phyloP scores from a whole-genome alignment of 1,140 invertebrate genomes.

The Armadillidium nasatum region DNA sequence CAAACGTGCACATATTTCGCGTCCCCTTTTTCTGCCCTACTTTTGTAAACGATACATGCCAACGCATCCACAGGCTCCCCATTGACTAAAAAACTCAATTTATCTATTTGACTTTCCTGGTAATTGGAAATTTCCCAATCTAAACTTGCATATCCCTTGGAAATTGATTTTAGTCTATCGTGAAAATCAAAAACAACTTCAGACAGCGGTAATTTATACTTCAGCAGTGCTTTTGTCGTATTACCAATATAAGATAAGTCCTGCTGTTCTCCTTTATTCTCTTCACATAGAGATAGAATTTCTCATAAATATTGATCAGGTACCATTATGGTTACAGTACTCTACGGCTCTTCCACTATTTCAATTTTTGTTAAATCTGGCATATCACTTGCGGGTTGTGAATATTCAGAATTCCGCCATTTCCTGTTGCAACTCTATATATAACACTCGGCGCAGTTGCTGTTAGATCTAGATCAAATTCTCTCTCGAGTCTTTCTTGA shows the following conservation, averaged over 20 bases:
- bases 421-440: no score
- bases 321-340: no score
- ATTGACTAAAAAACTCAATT: background rate
- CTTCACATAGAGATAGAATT: no score
- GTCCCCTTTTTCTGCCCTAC: background rate
- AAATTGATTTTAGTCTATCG: constrained; percentile 9
- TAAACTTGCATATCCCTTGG: background rate
- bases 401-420: no score
- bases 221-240: background rate
- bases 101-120: background rate
- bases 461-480: constrained; percentile 29
- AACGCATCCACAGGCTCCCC: background rate
- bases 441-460: constrained; percentile 30
- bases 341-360: no score
- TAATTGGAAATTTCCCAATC: background rate
- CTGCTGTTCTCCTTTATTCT: no score
- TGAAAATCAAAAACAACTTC: constrained; percentile 16
- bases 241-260: no score
- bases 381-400: no score
- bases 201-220: background rate
- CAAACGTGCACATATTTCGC: background rate
- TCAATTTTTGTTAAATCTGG: no score
- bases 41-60: background rate
- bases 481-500: constrained; percentile 35
- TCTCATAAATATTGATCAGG: no score